These are phyloP conservation scores for Polypterus bichir DNA, from an alignment of 2,113 vertebrate genomes.

Conservation along the genomic window DNA sequence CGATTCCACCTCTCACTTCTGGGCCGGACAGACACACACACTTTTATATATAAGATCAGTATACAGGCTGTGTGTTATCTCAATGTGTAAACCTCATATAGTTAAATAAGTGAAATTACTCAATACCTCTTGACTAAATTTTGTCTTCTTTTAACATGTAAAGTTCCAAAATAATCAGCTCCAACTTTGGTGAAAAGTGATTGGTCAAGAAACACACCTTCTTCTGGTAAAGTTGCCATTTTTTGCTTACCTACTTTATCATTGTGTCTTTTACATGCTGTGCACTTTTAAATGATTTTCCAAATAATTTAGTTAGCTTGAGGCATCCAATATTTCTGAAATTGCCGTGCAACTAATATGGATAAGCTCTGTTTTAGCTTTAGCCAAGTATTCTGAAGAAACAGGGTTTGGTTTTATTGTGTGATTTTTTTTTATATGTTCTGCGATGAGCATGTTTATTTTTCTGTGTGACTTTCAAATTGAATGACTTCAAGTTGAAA, in stretches of 20 bases:
- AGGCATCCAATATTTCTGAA: constrained; percentile 16
- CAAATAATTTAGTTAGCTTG: neutral
- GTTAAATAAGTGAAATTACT: constrained; percentile 2
- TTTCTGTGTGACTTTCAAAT: no score
- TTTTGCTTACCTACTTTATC: constrained; percentile 8
- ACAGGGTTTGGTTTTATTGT: constrained; percentile 5
- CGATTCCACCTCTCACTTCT: no score
- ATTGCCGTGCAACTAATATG: no score
- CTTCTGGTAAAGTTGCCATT: constrained; percentile 10
- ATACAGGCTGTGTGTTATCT: neutral
- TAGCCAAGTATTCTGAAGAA: neutral
- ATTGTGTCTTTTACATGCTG: neutral
- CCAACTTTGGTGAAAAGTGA: constrained; percentile 7
- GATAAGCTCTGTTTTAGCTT: no score
- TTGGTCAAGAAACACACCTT: neutral
- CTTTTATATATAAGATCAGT: neutral
- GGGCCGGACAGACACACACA: no score
- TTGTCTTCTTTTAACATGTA: no score
- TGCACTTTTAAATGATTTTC: constrained; percentile 3
- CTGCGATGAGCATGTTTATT: no score
- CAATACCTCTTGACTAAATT: no score
- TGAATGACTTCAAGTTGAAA: no score
- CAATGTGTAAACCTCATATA: constrained; percentile 6
- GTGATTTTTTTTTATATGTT: neutral
- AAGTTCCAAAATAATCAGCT: constrained; percentile 10